These are phyloP conservation scores for Rhopalosiphum maidis DNA, from an alignment of 1,140 invertebrate genomes.

Conservation along the genomic window DNA sequence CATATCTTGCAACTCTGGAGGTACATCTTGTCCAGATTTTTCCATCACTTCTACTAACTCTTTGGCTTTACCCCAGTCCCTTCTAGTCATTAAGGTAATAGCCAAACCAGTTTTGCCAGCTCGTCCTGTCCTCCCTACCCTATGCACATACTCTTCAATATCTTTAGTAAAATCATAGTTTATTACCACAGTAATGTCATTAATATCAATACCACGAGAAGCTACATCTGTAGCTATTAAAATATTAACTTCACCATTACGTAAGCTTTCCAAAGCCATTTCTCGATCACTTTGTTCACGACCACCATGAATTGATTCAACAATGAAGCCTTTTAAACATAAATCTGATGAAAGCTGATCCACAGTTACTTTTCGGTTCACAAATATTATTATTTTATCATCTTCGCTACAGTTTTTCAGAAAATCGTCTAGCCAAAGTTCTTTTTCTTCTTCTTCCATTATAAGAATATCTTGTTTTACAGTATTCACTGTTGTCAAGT, in stretches of 20 bases:
- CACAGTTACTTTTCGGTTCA: constrained; percentile 81
- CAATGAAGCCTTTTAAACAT: constrained; percentile 70
- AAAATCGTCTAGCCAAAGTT: constrained; percentile 64
- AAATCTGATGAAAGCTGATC: constrained; percentile 84
- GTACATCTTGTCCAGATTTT: constrained; percentile 77
- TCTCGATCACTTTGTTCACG: constrained; percentile 87
- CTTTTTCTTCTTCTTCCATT: constrained; percentile 77
- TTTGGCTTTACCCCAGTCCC: constrained; percentile 79
- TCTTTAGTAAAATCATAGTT: constrained; percentile 89
- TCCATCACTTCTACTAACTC: constrained; percentile 85
- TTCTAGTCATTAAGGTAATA: constrained; percentile 79
- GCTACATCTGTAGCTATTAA: constrained; percentile 96
- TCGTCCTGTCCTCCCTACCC: constrained; percentile 91
- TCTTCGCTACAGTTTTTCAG: constrained; percentile 59
- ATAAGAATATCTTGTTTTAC: constrained; percentile 80
- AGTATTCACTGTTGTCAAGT: constrained; percentile 82
- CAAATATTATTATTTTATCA: constrained; percentile 75
- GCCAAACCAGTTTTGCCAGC: constrained; percentile 84
- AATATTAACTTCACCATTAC: constrained; percentile 75
- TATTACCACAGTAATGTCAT: constrained; percentile 89
- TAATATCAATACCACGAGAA: constrained; percentile 89
- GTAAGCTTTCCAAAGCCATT: constrained; percentile 82
- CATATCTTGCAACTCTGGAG: constrained; percentile 76
- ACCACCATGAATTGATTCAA: constrained; percentile 87
- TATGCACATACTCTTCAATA: constrained; percentile 93